These are phyloP conservation scores for Acromyrmex echinatior DNA, from an alignment of 1,140 invertebrate genomes.

Conservation along the genomic window DNA sequence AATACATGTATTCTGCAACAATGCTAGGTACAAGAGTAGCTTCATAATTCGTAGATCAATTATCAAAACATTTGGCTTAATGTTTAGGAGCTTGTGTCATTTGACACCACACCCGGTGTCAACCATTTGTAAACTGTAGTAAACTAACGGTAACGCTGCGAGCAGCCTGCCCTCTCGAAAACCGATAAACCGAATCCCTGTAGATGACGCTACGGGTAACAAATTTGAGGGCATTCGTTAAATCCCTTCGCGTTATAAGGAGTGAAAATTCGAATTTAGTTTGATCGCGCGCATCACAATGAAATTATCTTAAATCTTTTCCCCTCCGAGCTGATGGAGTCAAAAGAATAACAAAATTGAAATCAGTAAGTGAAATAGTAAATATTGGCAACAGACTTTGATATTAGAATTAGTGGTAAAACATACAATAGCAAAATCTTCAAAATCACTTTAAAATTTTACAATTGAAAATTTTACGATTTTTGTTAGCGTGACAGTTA, in stretches of 20 bases:
- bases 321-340: neutral
- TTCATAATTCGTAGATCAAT: slow-evolving; percentile 79
- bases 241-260: no score
- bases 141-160: neutral
- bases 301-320: neutral
- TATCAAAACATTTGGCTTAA: slow-evolving; percentile 78
- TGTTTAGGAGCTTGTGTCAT: slow-evolving; percentile 69
- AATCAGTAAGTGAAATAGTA: neutral
- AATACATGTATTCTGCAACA: slow-evolving; percentile 79
- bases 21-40: slow-evolving; percentile 81
- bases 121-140: slow-evolving; percentile 75
- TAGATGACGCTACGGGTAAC: slow-evolving; percentile 1
- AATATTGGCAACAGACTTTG: neutral
- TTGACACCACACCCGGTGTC: slow-evolving; percentile 75
- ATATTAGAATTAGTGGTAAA: neutral
- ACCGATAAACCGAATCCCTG: neutral
- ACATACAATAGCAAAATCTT: no score
- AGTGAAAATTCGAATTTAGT: slow-evolving; percentile 6
- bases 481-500: neutral
- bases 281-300: neutral
- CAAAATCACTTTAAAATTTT: neutral
- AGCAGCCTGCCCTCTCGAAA: neutral
- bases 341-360: neutral
- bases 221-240: neutral
- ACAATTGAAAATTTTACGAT: neutral